Conservation (phyloP, 2,113 vertebrate genomes). For the Sebastes schlegelii region DNA sequence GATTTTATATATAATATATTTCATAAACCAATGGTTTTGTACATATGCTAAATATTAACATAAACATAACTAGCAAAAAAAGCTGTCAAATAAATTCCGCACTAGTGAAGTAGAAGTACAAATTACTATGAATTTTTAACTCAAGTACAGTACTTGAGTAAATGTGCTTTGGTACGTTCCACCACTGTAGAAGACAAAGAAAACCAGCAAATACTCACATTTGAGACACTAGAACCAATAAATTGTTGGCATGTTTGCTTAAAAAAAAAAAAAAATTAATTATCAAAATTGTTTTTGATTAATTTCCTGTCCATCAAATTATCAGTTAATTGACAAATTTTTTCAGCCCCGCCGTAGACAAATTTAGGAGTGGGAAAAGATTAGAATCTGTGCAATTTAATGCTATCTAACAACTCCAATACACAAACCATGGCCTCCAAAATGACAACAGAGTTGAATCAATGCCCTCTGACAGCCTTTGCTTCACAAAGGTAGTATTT, state of each 20-base stretch:
- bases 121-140: background rate
- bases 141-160: too few relatives aligned
- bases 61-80: background rate
- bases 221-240: background rate
- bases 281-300: background rate
- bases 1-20: background rate
- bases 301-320: background rate
- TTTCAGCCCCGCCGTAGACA: background rate
- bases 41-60: background rate
- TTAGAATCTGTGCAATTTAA: slow-evolving; percentile 4
- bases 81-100: background rate
- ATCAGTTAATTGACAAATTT: background rate
- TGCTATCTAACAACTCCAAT: background rate
- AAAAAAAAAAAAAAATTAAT: background rate
- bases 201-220: background rate
- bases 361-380: background rate
- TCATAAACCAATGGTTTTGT: background rate
- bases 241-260: background rate
- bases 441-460: slow-evolving; percentile 1
- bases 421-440: background rate
- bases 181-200: background rate
- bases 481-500: background rate
- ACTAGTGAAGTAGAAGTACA: background rate
- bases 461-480: slow-evolving; percentile 3
- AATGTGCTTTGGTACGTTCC: background rate